These are phyloP conservation scores for Physocephala rufipes DNA, from an alignment of 2,888 invertebrate species.

Conservation along the genomic window DNA sequence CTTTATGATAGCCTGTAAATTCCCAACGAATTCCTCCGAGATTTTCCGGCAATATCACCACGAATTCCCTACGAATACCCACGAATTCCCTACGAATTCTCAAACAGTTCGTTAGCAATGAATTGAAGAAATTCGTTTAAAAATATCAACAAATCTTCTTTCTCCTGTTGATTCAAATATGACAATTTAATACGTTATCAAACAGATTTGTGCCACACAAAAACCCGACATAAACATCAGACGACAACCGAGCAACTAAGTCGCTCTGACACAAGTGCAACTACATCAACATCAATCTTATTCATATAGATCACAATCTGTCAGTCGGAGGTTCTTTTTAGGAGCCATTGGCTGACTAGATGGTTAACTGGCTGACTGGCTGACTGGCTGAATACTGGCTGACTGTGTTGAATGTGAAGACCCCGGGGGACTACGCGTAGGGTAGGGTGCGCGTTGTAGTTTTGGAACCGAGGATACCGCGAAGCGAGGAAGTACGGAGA, in stretches of 20 bases:
- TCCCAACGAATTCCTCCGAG: too few species aligned
- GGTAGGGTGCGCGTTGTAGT: too few species aligned
- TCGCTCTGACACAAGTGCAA: conserved; percentile 46
- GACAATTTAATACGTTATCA: conserved; percentile 48
- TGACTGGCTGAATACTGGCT: too few species aligned
- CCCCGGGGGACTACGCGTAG: too few species aligned
- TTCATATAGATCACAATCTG: conserved; percentile 12
- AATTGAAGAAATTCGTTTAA: background rate
- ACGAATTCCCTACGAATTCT: too few species aligned
- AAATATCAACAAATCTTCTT: background rate
- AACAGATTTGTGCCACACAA: conserved; percentile 44
- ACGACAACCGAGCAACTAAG: conserved; percentile 30
- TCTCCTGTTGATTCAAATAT: conserved; percentile 41
- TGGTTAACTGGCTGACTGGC: too few species aligned
- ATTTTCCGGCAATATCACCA: too few species aligned
- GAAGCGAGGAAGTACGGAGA: background rate
- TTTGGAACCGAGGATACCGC: too few species aligned
- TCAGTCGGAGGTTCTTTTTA: conserved; percentile 18
- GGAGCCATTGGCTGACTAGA: too few species aligned
- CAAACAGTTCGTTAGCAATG: background rate
- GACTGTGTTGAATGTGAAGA: too few species aligned
- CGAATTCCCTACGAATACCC: too few species aligned
- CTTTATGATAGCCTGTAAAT: too few species aligned
- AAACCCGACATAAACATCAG: conserved; percentile 37
- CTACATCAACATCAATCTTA: conserved; percentile 50